Evolutionary conservation across 2,888 invertebrate species (phyloP).

Genomic region (Phyllotreta cruciferae): DNA sequence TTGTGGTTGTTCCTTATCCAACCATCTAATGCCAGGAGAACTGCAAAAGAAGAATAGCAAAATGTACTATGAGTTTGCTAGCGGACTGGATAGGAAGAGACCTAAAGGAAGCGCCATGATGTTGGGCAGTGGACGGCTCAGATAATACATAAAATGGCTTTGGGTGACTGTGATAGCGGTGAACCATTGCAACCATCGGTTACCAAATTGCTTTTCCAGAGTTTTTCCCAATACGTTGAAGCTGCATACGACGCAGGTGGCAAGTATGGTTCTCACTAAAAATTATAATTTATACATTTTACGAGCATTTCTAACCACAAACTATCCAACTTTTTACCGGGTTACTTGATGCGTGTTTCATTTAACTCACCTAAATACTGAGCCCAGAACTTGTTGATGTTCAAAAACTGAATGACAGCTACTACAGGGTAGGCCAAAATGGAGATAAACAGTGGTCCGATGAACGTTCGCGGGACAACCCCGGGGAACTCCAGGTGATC

Average conservation of each 20-base stretch:
- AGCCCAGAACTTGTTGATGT: slow-evolving; percentile 83
- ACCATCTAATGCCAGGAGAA: slow-evolving; percentile 81
- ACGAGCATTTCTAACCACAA: slow-evolving; percentile 3
- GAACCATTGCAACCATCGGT: slow-evolving; percentile 81
- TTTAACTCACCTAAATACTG: slow-evolving; percentile 81
- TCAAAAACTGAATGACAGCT: slow-evolving; percentile 69
- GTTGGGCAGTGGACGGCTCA: slow-evolving; percentile 93
- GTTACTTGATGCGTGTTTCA: no score
- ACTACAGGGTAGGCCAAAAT: slow-evolving; percentile 79
- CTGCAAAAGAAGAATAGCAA: slow-evolving; percentile 63
- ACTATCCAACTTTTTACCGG: slow-evolving; percentile 35
- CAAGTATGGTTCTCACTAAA: slow-evolving; percentile 83
- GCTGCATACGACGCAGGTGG: slow-evolving; percentile 75
- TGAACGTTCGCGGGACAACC: slow-evolving; percentile 95
- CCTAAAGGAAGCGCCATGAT: slow-evolving; percentile 91
- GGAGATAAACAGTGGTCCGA: slow-evolving; percentile 88
- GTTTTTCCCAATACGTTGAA: slow-evolving; percentile 78
- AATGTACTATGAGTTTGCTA: neutral
- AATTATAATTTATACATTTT: no score
- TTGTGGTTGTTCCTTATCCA: slow-evolving; percentile 82
- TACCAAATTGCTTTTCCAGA: slow-evolving; percentile 80
- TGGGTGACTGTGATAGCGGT: slow-evolving; percentile 86
- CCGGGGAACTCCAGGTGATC: slow-evolving; percentile 98
- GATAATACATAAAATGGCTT: slow-evolving; percentile 98
- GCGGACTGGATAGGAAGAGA: slow-evolving; percentile 59